phyloP scores from a whole-genome alignment of 2,113 vertebrate genomes.

The Progne subis region DNA sequence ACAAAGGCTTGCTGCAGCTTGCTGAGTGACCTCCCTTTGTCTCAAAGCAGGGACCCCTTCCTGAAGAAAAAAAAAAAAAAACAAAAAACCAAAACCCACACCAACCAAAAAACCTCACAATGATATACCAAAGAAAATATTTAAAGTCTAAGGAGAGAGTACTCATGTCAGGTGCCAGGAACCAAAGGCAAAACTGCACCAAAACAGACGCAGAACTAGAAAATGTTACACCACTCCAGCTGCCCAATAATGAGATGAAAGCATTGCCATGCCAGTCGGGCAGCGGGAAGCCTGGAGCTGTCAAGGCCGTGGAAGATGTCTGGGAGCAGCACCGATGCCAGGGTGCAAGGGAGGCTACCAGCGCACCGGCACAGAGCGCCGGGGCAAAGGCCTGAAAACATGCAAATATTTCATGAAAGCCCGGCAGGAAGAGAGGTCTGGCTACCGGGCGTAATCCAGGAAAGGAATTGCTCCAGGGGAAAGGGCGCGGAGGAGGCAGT shows the following conservation, averaged over 20 bases:
- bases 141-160: background rate
- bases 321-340: background rate
- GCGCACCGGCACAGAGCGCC: background rate
- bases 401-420: accelerated
- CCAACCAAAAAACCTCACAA: accelerated
- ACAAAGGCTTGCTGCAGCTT: background rate
- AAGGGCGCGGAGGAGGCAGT: background rate
- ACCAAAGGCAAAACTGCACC: background rate
- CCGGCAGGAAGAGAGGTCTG: background rate
- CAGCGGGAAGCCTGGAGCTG: background rate
- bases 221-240: background rate
- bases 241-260: background rate
- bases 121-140: background rate
- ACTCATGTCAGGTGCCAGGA: background rate
- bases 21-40: background rate
- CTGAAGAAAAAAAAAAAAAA: background rate
- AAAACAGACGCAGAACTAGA: background rate
- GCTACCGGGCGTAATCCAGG: background rate
- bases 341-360: background rate
- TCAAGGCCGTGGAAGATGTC: background rate
- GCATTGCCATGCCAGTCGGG: background rate
- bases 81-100: too few species aligned
- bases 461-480: background rate
- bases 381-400: background rate
- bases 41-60: background rate